These are phyloP conservation scores for Porites cylindrica DNA, from an alignment of 92 coral and sea anemone species.

Conservation along the genomic window DNA sequence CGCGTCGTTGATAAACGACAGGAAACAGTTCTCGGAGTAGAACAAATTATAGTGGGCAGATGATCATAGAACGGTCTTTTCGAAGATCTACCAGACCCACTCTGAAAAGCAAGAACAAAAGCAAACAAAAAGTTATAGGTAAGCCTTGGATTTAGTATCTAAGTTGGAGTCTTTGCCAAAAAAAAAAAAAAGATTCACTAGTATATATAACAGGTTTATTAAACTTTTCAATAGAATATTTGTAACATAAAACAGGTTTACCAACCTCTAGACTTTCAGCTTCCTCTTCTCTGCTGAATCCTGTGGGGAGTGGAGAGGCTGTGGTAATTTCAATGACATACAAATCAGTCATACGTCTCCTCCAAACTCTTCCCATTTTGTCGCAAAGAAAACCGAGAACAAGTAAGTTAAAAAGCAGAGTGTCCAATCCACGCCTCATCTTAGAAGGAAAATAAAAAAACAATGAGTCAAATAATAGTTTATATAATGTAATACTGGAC, in stretches of 20 bases:
- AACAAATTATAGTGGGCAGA: conserved; percentile 71
- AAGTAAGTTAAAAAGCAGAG: conserved; percentile 71
- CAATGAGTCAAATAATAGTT: neutral
- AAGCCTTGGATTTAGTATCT: too few relatives aligned
- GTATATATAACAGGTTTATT: too few relatives aligned
- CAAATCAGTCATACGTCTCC: conserved; percentile 76
- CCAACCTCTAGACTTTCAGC: conserved; percentile 25
- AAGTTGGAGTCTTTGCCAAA: neutral
- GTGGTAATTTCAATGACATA: conserved; percentile 79
- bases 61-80: conserved; percentile 57
- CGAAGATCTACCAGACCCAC: conserved; percentile 8
- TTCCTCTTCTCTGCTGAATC: conserved; percentile 16
- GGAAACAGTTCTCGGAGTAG: conserved; percentile 59
- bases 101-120: neutral
- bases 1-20: neutral
- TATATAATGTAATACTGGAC: too few relatives aligned
- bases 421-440: conserved; percentile 72
- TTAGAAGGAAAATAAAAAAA: neutral
- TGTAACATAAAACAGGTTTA: neutral
- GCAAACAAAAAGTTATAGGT: neutral
- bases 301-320: conserved; percentile 28
- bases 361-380: conserved; percentile 79
- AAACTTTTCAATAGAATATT: too few relatives aligned
- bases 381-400: conserved; percentile 70
- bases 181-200: too few relatives aligned